phyloP scores from a whole-genome alignment of 2,888 invertebrate genomes.

The Papilio gigon region DNA sequence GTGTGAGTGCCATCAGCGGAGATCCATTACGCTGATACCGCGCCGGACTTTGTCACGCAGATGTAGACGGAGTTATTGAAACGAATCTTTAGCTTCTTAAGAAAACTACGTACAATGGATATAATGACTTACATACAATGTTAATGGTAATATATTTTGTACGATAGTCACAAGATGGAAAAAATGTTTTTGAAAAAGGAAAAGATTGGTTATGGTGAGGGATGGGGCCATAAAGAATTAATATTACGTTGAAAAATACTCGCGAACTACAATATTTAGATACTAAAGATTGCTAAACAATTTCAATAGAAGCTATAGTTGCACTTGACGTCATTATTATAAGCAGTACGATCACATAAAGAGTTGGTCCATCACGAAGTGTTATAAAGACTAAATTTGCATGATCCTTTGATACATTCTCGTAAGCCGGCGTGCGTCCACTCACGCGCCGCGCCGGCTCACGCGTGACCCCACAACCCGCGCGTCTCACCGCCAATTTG shows the following conservation, averaged over 20 bases:
- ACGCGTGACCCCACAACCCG: constrained; percentile 61
- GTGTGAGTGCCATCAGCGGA: constrained; percentile 41
- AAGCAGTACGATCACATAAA: constrained; percentile 25
- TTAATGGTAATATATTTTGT: neutral
- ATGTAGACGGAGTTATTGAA: constrained; percentile 26
- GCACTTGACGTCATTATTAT: constrained; percentile 26
- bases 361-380: constrained; percentile 24
- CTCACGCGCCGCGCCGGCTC: constrained; percentile 54
- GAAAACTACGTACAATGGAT: neutral
- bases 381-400: constrained; percentile 37
- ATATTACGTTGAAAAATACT: too few species aligned
- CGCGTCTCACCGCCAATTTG: constrained; percentile 64
- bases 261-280: neutral
- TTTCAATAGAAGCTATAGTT: constrained; percentile 8
- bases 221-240: too few species aligned
- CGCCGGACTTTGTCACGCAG: constrained; percentile 38
- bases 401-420: constrained; percentile 36
- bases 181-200: neutral
- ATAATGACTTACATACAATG: neutral
- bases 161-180: neutral
- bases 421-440: constrained; percentile 54
- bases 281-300: neutral
- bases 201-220: too few species aligned
- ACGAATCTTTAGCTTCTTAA: neutral
- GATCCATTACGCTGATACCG: constrained; percentile 31